A percentile compares a stretch with the other conserved stretches of the same genome.
phyloP scores from a whole-genome alignment of 1,140 invertebrate species.

The Drosophila sproati region DNA sequence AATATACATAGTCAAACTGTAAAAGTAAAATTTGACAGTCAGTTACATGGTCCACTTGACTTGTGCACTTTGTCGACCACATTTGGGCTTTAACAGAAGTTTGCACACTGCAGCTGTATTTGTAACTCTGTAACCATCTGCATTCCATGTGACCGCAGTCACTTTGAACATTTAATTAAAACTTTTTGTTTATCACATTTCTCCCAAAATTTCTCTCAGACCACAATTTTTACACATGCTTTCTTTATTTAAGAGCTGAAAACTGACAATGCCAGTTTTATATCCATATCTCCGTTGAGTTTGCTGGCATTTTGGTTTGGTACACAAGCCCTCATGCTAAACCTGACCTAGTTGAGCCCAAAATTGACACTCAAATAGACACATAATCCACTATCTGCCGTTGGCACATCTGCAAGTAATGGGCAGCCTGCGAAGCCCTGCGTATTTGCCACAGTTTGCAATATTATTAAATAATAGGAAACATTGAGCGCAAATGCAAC shows the following conservation, averaged over 20 bases:
- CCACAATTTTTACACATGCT: slow-evolving; percentile 12
- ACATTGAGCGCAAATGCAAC: not conserved
- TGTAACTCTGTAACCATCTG: slow-evolving; percentile 2
- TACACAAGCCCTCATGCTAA: not conserved
- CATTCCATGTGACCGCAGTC: not conserved
- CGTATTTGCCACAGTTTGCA: slow-evolving; percentile 23
- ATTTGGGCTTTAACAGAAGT: slow-evolving; percentile 30
- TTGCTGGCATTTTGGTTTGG: slow-evolving; percentile 19
- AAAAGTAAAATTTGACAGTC: not conserved
- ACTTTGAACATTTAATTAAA: slow-evolving; percentile 42
- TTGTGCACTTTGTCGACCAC: slow-evolving; percentile 33
- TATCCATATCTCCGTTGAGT: too few relatives aligned
- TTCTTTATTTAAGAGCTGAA: slow-evolving; percentile 4
- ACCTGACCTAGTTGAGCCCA: slow-evolving; percentile 1
- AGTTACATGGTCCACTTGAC: slow-evolving; percentile 12
- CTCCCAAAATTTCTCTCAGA: slow-evolving; percentile 7
- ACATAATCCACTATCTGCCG: slow-evolving; percentile 15
- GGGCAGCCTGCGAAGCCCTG: slow-evolving; percentile 8
- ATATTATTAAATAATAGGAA: slow-evolving; percentile 43
- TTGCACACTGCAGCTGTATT: not conserved
- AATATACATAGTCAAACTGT: slow-evolving; percentile 3
- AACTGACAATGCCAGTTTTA: not conserved
- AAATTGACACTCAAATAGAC: slow-evolving; percentile 15
- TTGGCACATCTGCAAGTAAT: slow-evolving; percentile 39
- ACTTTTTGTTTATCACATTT: slow-evolving; percentile 24